A percentile compares a stretch with the other conserved stretches of the same genome.
Evolutionary conservation across 2,113 vertebrate species (phyloP).

Genomic region (Notothenia rossii): DNA sequence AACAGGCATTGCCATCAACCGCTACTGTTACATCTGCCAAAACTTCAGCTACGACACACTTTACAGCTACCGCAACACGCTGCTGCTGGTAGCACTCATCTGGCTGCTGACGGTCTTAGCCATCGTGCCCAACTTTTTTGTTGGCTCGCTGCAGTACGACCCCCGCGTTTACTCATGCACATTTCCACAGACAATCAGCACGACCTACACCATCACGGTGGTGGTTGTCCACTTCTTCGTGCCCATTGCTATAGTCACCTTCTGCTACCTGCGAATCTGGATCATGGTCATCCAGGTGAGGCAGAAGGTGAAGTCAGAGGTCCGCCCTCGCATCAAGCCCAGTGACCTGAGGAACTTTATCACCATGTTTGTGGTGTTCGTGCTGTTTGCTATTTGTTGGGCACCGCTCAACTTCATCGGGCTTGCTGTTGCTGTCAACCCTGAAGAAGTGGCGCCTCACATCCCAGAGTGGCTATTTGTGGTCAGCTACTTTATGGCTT

Average conservation of each 20-base stretch:
- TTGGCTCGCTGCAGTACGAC: conserved; percentile 54
- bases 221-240: conserved; percentile 59
- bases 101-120: conserved; percentile 56
- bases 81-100: conserved; percentile 56
- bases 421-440: conserved; percentile 40
- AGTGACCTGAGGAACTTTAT: conserved; percentile 58
- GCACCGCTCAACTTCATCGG: conserved; percentile 56
- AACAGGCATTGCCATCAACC: conserved; percentile 59
- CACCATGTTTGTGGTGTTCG: conserved; percentile 60
- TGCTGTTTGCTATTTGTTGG: conserved; percentile 60
- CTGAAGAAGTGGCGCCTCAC: conserved; percentile 25
- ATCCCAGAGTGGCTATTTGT: conserved; percentile 60
- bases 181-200: conserved; percentile 51
- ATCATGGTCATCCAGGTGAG: conserved; percentile 60
- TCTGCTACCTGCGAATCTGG: conserved; percentile 61
- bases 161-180: conserved; percentile 56
- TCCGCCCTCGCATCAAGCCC: conserved; percentile 42
- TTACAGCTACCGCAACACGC: conserved; percentile 58
- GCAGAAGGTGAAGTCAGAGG: conserved; percentile 45
- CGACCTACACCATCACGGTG: conserved; percentile 52
- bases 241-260: conserved; percentile 54
- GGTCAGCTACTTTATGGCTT: conserved; percentile 65
- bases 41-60: conserved; percentile 59
- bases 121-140: conserved; percentile 56
- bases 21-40: conserved; percentile 64